Evolutionary conservation across 2,113 vertebrate genomes (phyloP).

Genomic region (Corythaixoides concolor): DNA sequence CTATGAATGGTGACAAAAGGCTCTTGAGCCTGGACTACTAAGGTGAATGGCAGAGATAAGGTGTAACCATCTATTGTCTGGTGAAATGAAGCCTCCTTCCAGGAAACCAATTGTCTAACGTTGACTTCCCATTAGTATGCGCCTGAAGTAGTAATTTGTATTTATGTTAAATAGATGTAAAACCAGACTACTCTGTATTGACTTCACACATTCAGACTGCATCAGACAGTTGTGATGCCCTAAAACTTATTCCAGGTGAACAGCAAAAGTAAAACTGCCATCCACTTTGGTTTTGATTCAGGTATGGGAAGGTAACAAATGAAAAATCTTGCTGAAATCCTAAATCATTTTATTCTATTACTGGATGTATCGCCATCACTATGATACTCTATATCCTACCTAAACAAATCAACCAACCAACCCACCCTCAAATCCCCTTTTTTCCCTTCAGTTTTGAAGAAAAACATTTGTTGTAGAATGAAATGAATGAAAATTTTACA

Average conservation of each 20-base stretch:
- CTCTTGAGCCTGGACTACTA: not conserved
- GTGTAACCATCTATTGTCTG: not conserved
- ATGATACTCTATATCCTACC: not conserved
- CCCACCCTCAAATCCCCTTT: not conserved
- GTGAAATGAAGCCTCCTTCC: not conserved
- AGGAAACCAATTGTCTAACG: not conserved
- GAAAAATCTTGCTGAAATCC: not conserved
- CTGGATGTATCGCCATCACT: not conserved
- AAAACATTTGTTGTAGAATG: not conserved
- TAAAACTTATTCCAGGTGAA: not conserved
- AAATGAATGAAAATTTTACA: not conserved
- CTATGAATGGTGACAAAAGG: not conserved
- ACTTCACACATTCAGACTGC: not conserved
- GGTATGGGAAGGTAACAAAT: not conserved
- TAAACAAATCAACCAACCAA: not conserved
- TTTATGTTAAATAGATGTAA: slow-evolving; percentile 11
- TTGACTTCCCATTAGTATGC: not conserved
- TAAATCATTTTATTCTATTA: not conserved
- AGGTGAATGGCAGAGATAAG: not conserved
- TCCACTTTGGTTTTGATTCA: not conserved
- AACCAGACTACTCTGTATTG: not conserved
- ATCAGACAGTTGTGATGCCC: not conserved
- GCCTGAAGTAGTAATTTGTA: not conserved
- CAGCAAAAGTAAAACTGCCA: not conserved
- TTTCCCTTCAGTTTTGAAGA: not conserved